Conservation (phyloP, 2,113 vertebrate genomes). For the Calyptomena viridis region DNA sequence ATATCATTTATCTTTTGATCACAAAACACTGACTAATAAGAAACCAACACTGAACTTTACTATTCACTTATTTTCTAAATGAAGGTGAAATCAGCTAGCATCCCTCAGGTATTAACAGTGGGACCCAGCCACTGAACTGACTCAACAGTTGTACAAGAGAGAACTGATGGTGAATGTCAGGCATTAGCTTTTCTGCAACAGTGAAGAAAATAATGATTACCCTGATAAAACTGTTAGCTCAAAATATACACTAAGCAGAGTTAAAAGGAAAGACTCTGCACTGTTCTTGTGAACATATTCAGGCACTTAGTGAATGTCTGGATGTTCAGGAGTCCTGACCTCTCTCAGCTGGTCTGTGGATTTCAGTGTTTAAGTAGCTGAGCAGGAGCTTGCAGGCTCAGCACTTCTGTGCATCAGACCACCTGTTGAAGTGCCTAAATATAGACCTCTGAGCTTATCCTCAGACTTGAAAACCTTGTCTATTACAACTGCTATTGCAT, state of each 20-base stretch:
- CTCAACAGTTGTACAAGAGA: not conserved
- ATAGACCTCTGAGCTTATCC: conserved; percentile 26
- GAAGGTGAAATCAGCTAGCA: not conserved
- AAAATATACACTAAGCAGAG: not conserved
- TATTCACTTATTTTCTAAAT: not conserved
- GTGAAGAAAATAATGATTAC: not conserved
- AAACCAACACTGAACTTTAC: not conserved
- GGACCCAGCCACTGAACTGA: not conserved
- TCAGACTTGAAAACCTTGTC: not conserved
- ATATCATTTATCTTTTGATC: not conserved
- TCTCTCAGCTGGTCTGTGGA: conserved; percentile 11
- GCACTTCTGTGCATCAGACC: conserved; percentile 28
- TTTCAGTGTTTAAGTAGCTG: conserved; percentile 53
- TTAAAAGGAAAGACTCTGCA: not conserved
- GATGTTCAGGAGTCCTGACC: not conserved
- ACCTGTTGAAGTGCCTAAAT: conserved; percentile 58
- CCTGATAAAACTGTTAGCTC: not conserved
- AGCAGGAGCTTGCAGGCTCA: conserved; percentile 48
- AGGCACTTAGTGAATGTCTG: not conserved
- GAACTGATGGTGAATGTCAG: not conserved
- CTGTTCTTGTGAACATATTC: not conserved
- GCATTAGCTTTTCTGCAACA: not conserved
- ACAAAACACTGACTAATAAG: not conserved
- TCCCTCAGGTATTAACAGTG: not conserved
- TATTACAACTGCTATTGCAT: not conserved